Conservation (phyloP, 2,113 vertebrate genomes). For the Neoarius graeffei region DNA sequence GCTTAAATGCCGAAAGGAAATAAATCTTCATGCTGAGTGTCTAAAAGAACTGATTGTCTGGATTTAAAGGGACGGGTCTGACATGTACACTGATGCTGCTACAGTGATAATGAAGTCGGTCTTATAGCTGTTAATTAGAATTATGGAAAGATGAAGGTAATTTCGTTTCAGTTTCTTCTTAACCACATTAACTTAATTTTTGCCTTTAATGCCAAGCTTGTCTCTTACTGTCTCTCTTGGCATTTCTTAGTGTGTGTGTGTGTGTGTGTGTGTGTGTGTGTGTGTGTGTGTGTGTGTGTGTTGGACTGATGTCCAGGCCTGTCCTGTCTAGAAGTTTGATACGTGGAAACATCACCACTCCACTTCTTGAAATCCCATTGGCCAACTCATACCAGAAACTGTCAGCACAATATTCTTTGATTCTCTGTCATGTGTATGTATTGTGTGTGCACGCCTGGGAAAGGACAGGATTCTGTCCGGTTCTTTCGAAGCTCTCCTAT, state of each 20-base stretch:
- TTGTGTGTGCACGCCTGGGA: neutral
- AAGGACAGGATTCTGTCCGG: neutral
- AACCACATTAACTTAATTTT: constrained; percentile 7
- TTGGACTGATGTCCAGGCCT: constrained; percentile 24
- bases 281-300: neutral
- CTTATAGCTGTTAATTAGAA: constrained; percentile 12
- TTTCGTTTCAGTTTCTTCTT: constrained; percentile 15
- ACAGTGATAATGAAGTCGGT: neutral
- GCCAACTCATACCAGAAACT: constrained; percentile 26
- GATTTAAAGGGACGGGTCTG: neutral
- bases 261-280: neutral
- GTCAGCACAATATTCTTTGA: constrained; percentile 7
- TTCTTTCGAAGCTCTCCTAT: neutral
- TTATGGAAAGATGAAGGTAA: neutral
- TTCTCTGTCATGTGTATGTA: constrained; percentile 15
- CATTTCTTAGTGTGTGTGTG: neutral
- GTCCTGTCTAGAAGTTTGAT: constrained; percentile 33
- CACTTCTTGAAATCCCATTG: constrained; percentile 52
- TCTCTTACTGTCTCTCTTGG: constrained; percentile 1
- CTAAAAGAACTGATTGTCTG: neutral
- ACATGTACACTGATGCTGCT: neutral
- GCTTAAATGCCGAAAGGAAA: neutral
- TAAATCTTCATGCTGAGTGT: neutral
- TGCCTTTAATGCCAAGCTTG: neutral
- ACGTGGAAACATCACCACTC: constrained; percentile 31